phyloP scores from a whole-genome alignment of 2,113 vertebrate species.

The Herpetotheres cachinnans region DNA sequence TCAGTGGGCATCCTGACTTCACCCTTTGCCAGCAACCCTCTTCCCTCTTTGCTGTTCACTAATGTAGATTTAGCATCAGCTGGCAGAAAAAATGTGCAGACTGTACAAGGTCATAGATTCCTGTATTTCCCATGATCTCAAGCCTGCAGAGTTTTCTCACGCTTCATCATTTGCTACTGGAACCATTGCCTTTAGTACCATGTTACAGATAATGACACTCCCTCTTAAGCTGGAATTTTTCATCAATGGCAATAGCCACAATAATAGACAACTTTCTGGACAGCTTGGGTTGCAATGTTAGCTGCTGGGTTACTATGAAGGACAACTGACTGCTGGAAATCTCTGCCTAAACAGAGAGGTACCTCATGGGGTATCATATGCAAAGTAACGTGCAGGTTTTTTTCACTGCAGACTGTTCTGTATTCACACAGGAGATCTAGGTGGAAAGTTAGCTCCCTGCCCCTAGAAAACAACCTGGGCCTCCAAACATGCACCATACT shows the following conservation, averaged over 20 bases:
- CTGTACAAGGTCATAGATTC: not conserved
- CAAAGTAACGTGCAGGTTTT: not conserved
- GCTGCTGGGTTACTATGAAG: not conserved
- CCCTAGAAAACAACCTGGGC: not conserved
- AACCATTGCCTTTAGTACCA: not conserved
- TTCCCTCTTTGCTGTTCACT: not conserved
- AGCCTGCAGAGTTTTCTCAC: not conserved
- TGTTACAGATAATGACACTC: not conserved
- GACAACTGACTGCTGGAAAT: not conserved
- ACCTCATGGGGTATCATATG: not conserved
- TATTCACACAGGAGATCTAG: not conserved
- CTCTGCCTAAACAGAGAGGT: not conserved
- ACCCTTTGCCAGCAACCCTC: not conserved
- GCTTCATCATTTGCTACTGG: not conserved
- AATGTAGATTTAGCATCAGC: not conserved
- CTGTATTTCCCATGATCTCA: not conserved
- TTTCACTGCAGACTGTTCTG: not conserved
- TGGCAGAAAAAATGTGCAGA: not conserved
- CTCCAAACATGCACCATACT: not conserved
- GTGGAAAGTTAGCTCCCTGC: not conserved
- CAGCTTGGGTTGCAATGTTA: not conserved
- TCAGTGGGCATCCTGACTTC: not conserved
- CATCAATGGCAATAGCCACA: not conserved
- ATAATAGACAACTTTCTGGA: not conserved
- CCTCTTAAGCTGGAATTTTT: not conserved